Evolutionary conservation across 2,113 vertebrate species (phyloP), one percentile per base, ranked within the genome.

Genomic region (Formicarius rufipectus): DNA sequence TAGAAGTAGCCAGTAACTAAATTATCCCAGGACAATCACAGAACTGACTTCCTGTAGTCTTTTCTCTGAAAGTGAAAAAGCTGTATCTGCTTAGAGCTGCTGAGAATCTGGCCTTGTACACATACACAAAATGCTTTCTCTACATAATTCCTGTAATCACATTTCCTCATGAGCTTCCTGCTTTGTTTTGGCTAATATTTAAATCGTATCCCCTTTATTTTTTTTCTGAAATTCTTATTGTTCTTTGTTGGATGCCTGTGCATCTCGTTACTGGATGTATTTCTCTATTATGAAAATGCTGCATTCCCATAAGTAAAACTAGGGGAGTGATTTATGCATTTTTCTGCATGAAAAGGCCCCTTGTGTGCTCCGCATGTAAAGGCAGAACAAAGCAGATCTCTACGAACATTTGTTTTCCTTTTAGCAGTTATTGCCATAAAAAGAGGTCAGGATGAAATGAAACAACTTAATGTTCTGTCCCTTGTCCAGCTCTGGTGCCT

Each of bases 371-470:
- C 84, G 84, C 68, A 91, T 94, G 90, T 87, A 89, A 96, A 76
- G 66, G 59, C 87, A 96, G 90, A 97, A 94, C 94, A 96, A 95
- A 95, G 95, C 78, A 87, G 64, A 94, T 86, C 81, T 56, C 93
- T 68, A 37, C 1, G 58, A 95, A 96, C 97, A 96, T 97, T 96
- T 96, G 93, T 97, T 97, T 97, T 97, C 90, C 93, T 97, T 97
- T 97, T 97, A 97, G 90, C 95, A 90, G 93, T 95, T 94, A 96
- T 90, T 95, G 86, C 94, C 80, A 81, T 96, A 96, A 97, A 97
- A 95, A 94, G 81, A 95, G 81, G 94, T 94, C 93, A 93, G 90
- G 93, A 96, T 84, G 71, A 95, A 96, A 97, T 96, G 93, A 96
- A 96, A 95, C 92, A 96, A 96, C 93, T 94, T 96, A 86, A 92